A percentile compares a stretch with the other conserved stretches of the same genome.
Conservation (phyloP, 2,888 invertebrate genomes). For the Chrysodeixis includens region DNA sequence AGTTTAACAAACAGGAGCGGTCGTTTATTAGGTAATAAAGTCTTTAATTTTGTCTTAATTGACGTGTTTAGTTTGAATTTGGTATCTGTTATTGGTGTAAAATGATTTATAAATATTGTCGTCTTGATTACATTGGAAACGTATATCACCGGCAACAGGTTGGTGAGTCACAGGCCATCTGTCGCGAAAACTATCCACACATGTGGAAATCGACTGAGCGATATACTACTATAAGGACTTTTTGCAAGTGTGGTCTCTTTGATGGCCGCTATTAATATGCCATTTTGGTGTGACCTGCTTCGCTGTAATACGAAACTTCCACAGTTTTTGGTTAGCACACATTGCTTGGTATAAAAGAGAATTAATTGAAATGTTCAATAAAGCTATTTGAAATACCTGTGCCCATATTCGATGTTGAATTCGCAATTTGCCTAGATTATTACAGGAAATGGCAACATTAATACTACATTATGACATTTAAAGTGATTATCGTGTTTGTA, state of each 20-base stretch:
- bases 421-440: conserved; percentile 7
- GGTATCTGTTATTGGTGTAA: conserved; percentile 55
- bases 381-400: conserved; percentile 24
- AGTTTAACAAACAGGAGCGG: conserved; percentile 66
- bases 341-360: conserved; percentile 15
- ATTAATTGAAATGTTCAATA: conserved; percentile 58
- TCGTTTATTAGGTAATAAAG: conserved; percentile 66
- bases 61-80: conserved; percentile 60
- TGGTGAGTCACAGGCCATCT: conserved; percentile 87
- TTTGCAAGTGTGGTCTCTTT: conserved; percentile 69
- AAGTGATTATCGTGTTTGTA: conserved; percentile 35
- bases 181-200: conserved; percentile 84
- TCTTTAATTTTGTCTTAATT: conserved; percentile 60
- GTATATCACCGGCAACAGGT: conserved; percentile 78
- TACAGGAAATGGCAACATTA: conserved; percentile 28
- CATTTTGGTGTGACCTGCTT: conserved; percentile 72
- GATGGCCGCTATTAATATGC: conserved; percentile 74
- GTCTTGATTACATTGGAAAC: conserved; percentile 80
- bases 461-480: conserved; percentile 43
- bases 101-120: conserved; percentile 76
- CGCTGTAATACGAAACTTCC: conserved; percentile 74
- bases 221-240: conserved; percentile 72
- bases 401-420: conserved; percentile 34
- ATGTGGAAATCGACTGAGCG: conserved; percentile 80
- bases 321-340: conserved; percentile 41